phyloP scores from a whole-genome alignment of 2,113 vertebrate genomes.

The Sinocyclocheilus grahami region DNA sequence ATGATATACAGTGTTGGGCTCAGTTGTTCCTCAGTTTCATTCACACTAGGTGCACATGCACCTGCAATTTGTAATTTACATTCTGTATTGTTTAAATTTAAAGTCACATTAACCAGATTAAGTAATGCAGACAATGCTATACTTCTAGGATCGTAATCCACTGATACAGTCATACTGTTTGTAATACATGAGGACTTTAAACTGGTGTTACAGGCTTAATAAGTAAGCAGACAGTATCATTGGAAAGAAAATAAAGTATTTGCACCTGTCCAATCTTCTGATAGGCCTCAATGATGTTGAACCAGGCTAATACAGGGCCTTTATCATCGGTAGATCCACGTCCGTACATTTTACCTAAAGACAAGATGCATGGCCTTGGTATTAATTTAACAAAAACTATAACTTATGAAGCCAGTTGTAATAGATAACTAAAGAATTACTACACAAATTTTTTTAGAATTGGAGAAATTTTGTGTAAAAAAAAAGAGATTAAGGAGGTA shows the following conservation, averaged over 20 bases:
- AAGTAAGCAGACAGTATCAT: neutral
- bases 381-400: neutral
- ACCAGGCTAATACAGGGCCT: conserved; percentile 94
- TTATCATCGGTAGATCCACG: conserved; percentile 96
- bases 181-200: neutral
- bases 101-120: neutral
- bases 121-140: neutral
- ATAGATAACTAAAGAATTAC: neutral
- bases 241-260: neutral
- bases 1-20: neutral
- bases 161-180: neutral
- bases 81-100: neutral
- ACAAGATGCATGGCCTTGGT: neutral
- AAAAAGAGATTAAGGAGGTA: neutral
- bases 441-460: no score
- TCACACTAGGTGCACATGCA: neutral
- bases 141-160: neutral
- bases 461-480: no score
- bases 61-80: neutral
- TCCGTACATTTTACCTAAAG: conserved; percentile 89
- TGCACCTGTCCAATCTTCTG: conserved; percentile 87
- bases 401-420: neutral
- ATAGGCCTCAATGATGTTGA: conserved; percentile 92
- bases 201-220: neutral
- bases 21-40: neutral